Percentiles rank a stretch among this genome's conserved stretches.
Evolutionary conservation across 2,797 vertebrate species (phyloP).

Genomic region (Sparidentex hasta): DNA sequence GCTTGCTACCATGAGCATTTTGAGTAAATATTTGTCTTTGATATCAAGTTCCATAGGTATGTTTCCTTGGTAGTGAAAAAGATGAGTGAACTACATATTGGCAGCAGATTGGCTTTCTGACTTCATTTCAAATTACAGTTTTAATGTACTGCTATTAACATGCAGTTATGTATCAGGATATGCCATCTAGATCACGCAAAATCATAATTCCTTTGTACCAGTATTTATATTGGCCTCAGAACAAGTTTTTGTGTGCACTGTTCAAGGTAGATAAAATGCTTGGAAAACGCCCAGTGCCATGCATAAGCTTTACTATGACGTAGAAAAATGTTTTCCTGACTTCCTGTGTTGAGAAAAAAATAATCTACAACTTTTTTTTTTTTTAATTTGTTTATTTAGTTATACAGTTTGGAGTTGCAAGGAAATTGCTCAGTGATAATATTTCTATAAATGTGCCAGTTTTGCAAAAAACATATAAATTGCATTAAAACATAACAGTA

Average conservation of each 20-base stretch:
- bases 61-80: too few species aligned
- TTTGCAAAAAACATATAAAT: too few species aligned
- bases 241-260: constrained; percentile 12
- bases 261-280: constrained; percentile 4
- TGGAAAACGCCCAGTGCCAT: neutral
- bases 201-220: neutral
- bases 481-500: too few species aligned
- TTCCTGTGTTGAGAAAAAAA: constrained; percentile 5
- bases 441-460: too few species aligned
- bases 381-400: too few species aligned
- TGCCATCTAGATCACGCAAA: neutral
- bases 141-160: constrained; percentile 8
- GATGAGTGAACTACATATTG: too few species aligned
- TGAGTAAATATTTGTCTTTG: too few species aligned
- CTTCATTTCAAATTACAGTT: neutral
- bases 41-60: too few species aligned
- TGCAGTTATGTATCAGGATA: neutral
- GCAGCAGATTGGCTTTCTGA: neutral
- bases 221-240: neutral
- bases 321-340: neutral
- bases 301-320: neutral
- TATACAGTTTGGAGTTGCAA: too few species aligned
- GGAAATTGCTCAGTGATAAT: too few species aligned
- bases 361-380: neutral
- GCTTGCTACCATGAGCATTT: too few species aligned